A percentile compares a stretch with the other conserved stretches of the same genome.
Conservation (phyloP, 2,888 invertebrate species). For the Himalopsyche japonica region DNA sequence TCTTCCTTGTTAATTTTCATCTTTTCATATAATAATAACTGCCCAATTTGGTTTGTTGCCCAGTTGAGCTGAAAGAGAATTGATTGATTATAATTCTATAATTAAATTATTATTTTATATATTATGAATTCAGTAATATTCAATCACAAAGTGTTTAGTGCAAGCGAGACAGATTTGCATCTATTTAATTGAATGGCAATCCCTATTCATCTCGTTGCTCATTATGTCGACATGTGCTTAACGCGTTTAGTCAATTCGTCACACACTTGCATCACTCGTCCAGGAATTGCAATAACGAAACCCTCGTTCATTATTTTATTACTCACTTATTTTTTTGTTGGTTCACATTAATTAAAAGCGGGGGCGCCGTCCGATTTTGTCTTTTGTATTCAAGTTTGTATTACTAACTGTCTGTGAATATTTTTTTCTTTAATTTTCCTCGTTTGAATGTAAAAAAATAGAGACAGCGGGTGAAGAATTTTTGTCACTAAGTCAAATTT, state of each 20-base stretch:
- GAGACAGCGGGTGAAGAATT: too few relatives aligned
- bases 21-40: too few relatives aligned
- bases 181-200: neutral
- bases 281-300: neutral
- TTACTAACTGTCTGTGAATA: neutral
- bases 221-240: neutral
- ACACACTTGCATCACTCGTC: neutral
- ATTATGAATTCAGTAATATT: too few relatives aligned
- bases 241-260: neutral
- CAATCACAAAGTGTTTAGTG: neutral
- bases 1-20: too few relatives aligned
- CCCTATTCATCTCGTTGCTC: neutral
- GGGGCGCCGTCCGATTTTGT: neutral
- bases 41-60: too few relatives aligned
- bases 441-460: too few relatives aligned
- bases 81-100: too few relatives aligned
- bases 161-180: neutral
- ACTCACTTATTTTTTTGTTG: neutral
- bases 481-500: too few relatives aligned
- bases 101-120: too few relatives aligned
- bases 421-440: too few relatives aligned
- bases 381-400: neutral
- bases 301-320: neutral
- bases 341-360: neutral
- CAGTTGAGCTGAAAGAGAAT: too few relatives aligned